Conservation (phyloP, 2,797 vertebrate genomes). For the Harpagifer antarcticus region DNA sequence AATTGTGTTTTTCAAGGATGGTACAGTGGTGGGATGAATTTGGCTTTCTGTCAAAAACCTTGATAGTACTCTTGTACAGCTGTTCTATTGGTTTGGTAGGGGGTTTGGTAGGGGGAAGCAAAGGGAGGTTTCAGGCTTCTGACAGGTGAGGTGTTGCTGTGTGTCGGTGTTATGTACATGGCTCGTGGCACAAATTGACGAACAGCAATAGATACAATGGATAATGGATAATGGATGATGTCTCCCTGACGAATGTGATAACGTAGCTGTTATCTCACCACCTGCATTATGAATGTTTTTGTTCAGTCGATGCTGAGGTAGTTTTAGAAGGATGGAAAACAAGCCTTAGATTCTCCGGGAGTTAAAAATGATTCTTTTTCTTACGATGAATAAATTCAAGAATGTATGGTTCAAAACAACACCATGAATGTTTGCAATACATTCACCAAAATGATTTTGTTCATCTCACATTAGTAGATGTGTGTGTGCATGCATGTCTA, state of each 20-base stretch:
- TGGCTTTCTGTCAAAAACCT: too few species aligned
- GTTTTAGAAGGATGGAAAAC: conserved; percentile 23
- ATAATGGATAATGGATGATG: conserved; percentile 36
- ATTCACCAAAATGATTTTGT: background rate
- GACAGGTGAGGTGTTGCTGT: conserved; percentile 33
- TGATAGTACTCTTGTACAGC: too few species aligned
- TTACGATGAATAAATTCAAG: background rate
- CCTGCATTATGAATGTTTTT: conserved; percentile 61
- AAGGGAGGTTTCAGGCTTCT: too few species aligned
- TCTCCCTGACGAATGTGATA: conserved; percentile 47
- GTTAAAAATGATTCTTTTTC: conserved; percentile 2
- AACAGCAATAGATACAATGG: conserved; percentile 13
- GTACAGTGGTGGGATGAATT: too few species aligned
- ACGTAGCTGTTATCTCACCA: conserved; percentile 40
- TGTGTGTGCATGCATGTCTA: background rate
- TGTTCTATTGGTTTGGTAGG: too few species aligned
- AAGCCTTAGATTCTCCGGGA: conserved; percentile 20
- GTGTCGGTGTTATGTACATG: conserved; percentile 12
- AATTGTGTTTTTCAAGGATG: too few species aligned
- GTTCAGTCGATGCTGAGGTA: conserved; percentile 18
- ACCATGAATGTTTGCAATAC: background rate
- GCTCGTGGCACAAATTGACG: conserved; percentile 32
- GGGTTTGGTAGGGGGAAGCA: too few species aligned
- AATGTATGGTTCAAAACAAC: background rate
- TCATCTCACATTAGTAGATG: background rate